phyloP scores from a whole-genome alignment of 2,888 invertebrate species.

The Eristalis arbustorum region DNA sequence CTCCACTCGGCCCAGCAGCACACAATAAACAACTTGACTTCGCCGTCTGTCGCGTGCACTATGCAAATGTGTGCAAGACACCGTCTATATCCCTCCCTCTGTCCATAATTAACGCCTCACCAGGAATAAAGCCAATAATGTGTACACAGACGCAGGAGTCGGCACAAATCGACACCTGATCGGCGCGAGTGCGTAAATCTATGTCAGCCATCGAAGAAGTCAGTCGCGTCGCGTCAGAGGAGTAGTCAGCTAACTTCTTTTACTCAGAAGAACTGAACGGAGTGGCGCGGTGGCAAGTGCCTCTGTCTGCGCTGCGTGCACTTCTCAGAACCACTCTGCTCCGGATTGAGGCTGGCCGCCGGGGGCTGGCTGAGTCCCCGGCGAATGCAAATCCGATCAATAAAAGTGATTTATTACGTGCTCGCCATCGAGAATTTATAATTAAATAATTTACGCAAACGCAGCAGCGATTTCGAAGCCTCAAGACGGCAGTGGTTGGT shows the following conservation, averaged over 20 bases:
- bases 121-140: conserved; percentile 29
- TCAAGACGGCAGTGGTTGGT: not conserved
- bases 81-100: conserved; percentile 7
- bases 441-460: conserved; percentile 67
- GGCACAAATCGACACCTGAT: conserved; percentile 44
- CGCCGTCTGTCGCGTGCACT: conserved; percentile 53
- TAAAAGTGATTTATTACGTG: conserved; percentile 69
- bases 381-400: conserved; percentile 65
- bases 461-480: conserved; percentile 29
- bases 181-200: conserved; percentile 34
- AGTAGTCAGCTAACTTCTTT: not conserved
- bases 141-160: conserved; percentile 7
- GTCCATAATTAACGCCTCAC: conserved; percentile 48
- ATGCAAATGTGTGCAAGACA: conserved; percentile 37
- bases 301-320: not conserved
- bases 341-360: not conserved
- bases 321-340: conserved; percentile 36
- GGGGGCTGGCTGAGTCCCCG: not conserved
- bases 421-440: conserved; percentile 64
- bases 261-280: conserved; percentile 11
- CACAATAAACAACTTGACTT: conserved; percentile 42
- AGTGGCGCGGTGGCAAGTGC: not conserved
- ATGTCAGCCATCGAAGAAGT: conserved; percentile 34
- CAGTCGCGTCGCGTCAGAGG: conserved; percentile 3
- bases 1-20: conserved; percentile 9